Evolutionary conservation across 2,888 invertebrate genomes (phyloP).

Genomic region (Parnassius apollo): DNA sequence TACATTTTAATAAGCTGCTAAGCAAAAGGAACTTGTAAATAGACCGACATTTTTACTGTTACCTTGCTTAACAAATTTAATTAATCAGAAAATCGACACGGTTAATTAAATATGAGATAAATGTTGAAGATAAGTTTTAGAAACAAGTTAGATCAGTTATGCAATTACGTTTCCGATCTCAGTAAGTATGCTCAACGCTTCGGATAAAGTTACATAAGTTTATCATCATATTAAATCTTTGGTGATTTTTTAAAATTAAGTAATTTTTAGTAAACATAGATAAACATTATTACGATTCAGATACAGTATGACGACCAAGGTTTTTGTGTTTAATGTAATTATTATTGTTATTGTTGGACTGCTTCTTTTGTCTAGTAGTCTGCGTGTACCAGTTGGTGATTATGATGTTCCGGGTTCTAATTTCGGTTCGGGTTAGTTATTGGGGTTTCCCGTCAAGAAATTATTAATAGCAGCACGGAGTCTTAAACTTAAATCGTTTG

Average conservation of each 20-base stretch:
- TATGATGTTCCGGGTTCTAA: no score
- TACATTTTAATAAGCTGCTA: not conserved
- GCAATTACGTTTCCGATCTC: slow-evolving; percentile 16
- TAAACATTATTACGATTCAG: not conserved
- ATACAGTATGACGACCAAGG: no score
- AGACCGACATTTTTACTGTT: slow-evolving; percentile 23
- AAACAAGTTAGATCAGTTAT: slow-evolving; percentile 30
- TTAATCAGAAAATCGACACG: slow-evolving; percentile 36
- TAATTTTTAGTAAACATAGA: not conserved
- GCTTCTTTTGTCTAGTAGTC: no score
- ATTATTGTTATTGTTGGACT: no score
- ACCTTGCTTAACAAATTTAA: slow-evolving; percentile 33
- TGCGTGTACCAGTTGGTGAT: no score
- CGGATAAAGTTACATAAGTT: no score
- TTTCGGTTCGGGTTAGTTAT: no score
- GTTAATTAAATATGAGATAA: slow-evolving; percentile 31
- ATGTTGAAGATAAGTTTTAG: slow-evolving; percentile 29
- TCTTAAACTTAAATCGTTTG: not conserved
- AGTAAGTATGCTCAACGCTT: not conserved
- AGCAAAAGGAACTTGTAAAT: slow-evolving; percentile 10
- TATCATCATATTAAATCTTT: not conserved
- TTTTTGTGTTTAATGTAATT: no score
- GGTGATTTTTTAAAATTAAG: not conserved
- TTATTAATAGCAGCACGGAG: no score
- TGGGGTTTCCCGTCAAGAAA: no score